These are phyloP conservation scores for Conger conger DNA, from an alignment of 2,113 vertebrate species.

Conservation along the genomic window DNA sequence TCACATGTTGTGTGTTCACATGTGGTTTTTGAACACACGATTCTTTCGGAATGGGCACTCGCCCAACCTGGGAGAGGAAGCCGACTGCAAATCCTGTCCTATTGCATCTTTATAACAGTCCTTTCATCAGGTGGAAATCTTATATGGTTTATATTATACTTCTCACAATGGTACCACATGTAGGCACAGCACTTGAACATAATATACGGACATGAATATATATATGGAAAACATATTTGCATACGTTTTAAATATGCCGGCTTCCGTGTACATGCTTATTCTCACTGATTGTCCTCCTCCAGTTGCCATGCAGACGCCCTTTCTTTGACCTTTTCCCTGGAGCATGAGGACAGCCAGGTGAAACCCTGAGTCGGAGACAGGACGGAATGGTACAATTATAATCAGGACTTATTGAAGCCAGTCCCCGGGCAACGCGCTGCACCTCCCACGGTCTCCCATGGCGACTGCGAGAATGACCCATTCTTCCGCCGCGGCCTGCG, in stretches of 20 bases:
- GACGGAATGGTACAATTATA: conserved; percentile 58
- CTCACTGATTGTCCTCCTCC: background rate
- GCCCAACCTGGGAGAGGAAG: background rate
- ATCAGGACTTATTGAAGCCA: conserved; percentile 52
- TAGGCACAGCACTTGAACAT: too few relatives aligned
- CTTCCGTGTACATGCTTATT: too few relatives aligned
- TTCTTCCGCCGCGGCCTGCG: background rate
- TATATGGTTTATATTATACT: background rate
- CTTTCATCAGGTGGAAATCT: background rate
- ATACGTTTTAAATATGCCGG: background rate
- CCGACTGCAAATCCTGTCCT: too few relatives aligned
- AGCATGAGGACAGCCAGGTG: background rate
- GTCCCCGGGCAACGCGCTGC: conserved; percentile 52
- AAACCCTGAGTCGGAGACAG: conserved; percentile 43
- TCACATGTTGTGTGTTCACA: too few relatives aligned
- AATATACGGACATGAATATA: too few relatives aligned
- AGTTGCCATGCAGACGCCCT: conserved; percentile 17
- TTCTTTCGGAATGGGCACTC: too few relatives aligned
- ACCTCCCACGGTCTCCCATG: conserved; percentile 64
- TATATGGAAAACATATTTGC: too few relatives aligned
- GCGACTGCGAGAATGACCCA: conserved; percentile 20
- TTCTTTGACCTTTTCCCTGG: background rate
- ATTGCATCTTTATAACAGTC: background rate
- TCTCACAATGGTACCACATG: too few relatives aligned
- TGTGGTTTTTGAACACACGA: too few relatives aligned